phyloP scores from a whole-genome alignment of 2,113 vertebrate genomes.

The Salminus brasiliensis region DNA sequence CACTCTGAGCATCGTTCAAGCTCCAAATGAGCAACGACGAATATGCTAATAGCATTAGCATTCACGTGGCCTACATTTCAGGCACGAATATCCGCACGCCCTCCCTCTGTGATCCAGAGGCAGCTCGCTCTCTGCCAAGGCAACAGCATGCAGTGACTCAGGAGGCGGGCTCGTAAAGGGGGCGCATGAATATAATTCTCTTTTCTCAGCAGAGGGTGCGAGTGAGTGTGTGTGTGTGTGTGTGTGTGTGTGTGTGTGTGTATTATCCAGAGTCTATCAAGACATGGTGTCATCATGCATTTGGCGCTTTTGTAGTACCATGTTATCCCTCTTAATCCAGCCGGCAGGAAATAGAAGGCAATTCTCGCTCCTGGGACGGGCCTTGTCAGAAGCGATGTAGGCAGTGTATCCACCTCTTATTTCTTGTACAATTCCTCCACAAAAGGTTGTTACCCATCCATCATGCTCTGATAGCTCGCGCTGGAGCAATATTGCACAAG shows the following conservation, averaged over 20 bases:
- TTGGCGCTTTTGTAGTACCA: slow-evolving; percentile 27
- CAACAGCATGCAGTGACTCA: slow-evolving; percentile 7
- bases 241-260: slow-evolving; percentile 33
- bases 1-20: not conserved
- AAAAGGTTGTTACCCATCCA: slow-evolving; percentile 35
- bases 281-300: slow-evolving; percentile 18
- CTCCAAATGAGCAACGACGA: not conserved
- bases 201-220: not conserved
- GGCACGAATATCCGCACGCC: not conserved
- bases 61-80: not conserved
- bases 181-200: not conserved
- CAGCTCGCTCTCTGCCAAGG: not conserved
- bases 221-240: too few species aligned
- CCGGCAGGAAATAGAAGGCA: slow-evolving; percentile 8
- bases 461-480: slow-evolving; percentile 14
- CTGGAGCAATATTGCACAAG: not conserved
- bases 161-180: not conserved
- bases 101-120: slow-evolving; percentile 6
- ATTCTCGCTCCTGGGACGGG: slow-evolving; percentile 18
- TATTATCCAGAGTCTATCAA: slow-evolving; percentile 8
- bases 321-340: slow-evolving; percentile 47
- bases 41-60: not conserved
- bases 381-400: slow-evolving; percentile 22
- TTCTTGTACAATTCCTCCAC: slow-evolving; percentile 15
- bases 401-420: slow-evolving; percentile 36